These are phyloP conservation scores for Glomeris marginata DNA, from an alignment of 2,888 invertebrate genomes.

Conservation along the genomic window DNA sequence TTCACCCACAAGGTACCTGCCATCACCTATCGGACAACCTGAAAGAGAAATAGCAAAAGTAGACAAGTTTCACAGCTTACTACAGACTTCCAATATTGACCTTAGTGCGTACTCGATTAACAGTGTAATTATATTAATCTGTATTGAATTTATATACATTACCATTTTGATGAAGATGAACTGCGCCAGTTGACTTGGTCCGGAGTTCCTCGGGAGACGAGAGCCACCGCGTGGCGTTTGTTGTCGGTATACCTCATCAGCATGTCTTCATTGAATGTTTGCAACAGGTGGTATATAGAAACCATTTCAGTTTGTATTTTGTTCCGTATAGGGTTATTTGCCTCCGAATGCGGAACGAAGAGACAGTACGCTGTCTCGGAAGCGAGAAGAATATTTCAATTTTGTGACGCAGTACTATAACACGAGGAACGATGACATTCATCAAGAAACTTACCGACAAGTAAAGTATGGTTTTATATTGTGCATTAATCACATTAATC, in stretches of 20 bases:
- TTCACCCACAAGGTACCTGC: slow-evolving; percentile 5
- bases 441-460: slow-evolving; percentile 84
- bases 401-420: slow-evolving; percentile 94
- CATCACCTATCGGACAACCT: slow-evolving; percentile 13
- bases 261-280: background rate
- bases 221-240: slow-evolving; percentile 50
- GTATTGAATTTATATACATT: background rate
- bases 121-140: background rate
- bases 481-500: no score
- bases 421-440: slow-evolving; percentile 69
- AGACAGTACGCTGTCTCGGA: slow-evolving; percentile 70
- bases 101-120: slow-evolving; percentile 37
- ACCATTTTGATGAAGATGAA: no score
- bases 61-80: slow-evolving; percentile 65
- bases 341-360: slow-evolving; percentile 83
- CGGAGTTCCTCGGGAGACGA: slow-evolving; percentile 79
- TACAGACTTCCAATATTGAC: slow-evolving; percentile 61
- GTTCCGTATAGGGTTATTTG: slow-evolving; percentile 58
- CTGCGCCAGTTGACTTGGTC: slow-evolving; percentile 88
- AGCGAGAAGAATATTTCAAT: slow-evolving; percentile 89
- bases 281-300: background rate
- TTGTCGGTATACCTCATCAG: slow-evolving; percentile 39
- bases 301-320: slow-evolving; percentile 2
- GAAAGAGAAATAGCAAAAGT: slow-evolving; percentile 49
- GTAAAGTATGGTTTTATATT: slow-evolving; percentile 28